Conservation (phyloP, 2,797 vertebrate species). For the Neopelma chrysocephalum region DNA sequence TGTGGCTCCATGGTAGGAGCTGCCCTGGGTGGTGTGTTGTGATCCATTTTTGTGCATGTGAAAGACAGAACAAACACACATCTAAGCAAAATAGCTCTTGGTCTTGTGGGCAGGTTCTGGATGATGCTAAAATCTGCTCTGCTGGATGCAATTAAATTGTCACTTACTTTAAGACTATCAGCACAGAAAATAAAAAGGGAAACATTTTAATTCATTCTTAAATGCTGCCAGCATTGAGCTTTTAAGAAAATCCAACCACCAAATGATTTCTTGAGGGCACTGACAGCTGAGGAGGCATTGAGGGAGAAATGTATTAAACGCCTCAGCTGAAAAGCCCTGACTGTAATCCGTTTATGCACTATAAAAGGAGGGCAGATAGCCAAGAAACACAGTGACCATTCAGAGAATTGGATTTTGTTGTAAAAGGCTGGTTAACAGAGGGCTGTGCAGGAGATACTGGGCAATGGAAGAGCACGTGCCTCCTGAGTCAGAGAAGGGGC, state of each 20-base stretch:
- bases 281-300: neutral
- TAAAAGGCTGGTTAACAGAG: neutral
- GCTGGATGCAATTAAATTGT: neutral
- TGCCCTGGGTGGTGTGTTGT: neutral
- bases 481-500: neutral
- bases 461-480: neutral
- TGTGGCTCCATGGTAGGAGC: neutral
- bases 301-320: neutral
- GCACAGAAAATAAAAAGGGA: neutral
- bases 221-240: neutral
- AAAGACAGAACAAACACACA: neutral
- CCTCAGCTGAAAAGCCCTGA: neutral
- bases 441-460: neutral
- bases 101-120: neutral
- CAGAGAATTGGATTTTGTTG: slow-evolving; percentile 5
- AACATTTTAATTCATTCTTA: neutral
- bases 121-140: neutral
- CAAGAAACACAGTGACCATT: neutral
- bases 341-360: neutral
- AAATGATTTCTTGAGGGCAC: slow-evolving; percentile 9
- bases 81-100: neutral
- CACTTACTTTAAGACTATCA: neutral
- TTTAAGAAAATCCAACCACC: slow-evolving; percentile 36
- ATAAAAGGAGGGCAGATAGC: neutral
- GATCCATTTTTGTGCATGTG: neutral